A percentile compares a stretch with the other conserved stretches of the same genome.
These are phyloP conservation scores for Masticophis lateralis DNA, from an alignment of 2,797 vertebrate genomes.

Conservation along the genomic window DNA sequence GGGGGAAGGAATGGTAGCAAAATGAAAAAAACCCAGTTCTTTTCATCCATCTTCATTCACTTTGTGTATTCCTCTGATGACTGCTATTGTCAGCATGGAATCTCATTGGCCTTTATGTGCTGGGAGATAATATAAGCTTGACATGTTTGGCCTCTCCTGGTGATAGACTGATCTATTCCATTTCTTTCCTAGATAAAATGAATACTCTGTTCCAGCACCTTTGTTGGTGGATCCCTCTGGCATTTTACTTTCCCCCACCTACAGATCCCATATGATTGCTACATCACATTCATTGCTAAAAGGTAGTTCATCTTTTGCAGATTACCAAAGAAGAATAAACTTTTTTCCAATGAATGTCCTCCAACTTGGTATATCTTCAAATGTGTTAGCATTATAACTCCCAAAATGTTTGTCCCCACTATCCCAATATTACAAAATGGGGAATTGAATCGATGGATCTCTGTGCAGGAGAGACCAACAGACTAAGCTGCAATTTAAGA, in stretches of 20 bases:
- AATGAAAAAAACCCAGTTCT: conserved; percentile 51
- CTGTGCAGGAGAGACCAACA: neutral
- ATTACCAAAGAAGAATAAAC: neutral
- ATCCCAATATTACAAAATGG: neutral
- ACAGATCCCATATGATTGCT: neutral
- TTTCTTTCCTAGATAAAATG: conserved; percentile 43
- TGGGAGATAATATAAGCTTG: conserved; percentile 53
- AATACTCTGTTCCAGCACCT: conserved; percentile 27
- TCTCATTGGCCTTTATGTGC: conserved; percentile 41
- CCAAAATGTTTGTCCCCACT: neutral
- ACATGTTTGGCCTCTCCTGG: conserved; percentile 47
- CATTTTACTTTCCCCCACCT: neutral
- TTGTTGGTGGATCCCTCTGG: conserved; percentile 36
- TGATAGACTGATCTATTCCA: conserved; percentile 52
- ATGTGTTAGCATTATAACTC: neutral
- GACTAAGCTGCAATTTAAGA: neutral
- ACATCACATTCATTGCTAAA: neutral
- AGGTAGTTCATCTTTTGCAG: neutral
- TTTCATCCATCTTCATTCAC: conserved; percentile 55
- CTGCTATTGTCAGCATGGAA: conserved; percentile 56
- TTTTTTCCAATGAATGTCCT: neutral
- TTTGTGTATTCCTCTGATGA: conserved; percentile 56
- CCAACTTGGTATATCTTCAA: neutral
- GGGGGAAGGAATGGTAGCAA: conserved; percentile 53
- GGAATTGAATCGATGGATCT: neutral